phyloP scores from a whole-genome alignment of 2,113 vertebrate species.

The Chascanopsetta lugubris region DNA sequence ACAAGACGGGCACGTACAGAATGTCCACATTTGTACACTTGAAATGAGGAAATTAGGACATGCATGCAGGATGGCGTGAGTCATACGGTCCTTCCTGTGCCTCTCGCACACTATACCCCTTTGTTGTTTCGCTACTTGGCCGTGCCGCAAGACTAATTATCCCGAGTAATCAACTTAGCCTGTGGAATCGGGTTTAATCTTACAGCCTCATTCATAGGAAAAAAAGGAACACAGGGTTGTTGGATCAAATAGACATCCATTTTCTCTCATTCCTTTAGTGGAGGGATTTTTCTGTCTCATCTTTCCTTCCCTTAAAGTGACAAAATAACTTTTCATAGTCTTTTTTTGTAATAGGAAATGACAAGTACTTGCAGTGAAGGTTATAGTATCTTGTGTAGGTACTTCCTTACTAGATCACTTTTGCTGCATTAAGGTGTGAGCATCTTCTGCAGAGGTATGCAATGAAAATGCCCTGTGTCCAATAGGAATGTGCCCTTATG shows the following conservation, averaged over 20 bases:
- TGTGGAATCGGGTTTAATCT: conserved; percentile 57
- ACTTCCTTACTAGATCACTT: no score
- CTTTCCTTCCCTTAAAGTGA: conserved; percentile 4
- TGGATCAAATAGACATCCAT: conserved; percentile 30
- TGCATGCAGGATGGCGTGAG: conserved; percentile 18
- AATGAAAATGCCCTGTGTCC: no score
- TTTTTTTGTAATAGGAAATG: no score
- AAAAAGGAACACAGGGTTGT: conserved; percentile 20
- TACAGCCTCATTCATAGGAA: conserved; percentile 19
- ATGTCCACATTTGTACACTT: conserved; percentile 2
- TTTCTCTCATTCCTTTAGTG: conserved; percentile 17
- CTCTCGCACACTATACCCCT: conserved; percentile 28
- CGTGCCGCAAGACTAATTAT: conserved; percentile 39
- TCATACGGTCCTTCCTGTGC: conserved; percentile 42
- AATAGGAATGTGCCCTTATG: no score
- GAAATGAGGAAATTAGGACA: conserved; percentile 44
- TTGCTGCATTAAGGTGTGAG: no score
- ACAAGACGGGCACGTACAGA: neutral
- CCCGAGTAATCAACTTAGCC: conserved; percentile 58
- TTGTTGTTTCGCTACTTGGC: conserved; percentile 32
- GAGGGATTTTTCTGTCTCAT: conserved; percentile 12
- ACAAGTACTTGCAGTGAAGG: no score
- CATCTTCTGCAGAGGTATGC: no score
- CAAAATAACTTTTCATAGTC: neutral
- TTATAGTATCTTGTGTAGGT: neutral